Base-by-base conservation (phyloP, 1,140 invertebrate genomes). In the Bemisia tabaci region DNA sequence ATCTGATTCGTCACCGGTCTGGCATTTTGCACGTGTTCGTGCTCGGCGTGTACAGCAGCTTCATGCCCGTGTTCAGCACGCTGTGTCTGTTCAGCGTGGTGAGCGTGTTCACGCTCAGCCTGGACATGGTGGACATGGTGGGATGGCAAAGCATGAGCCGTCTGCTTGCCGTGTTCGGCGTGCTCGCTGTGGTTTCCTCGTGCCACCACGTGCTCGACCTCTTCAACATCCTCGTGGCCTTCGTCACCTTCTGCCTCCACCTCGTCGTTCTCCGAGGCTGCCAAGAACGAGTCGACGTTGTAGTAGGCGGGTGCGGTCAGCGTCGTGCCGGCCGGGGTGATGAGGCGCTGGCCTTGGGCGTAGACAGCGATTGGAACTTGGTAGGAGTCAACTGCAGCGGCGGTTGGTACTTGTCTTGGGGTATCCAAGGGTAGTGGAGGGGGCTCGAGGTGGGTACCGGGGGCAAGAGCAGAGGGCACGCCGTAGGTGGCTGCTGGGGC, bases 301-400 rank as follows among this genome's bases (percentile, higher is more conserved):
- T 48, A 48, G 17, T 48, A 48, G 5, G 33, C 5, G 33, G 23
- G 60, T 61, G 60, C 60, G 11, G 1, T 65, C 63, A 21, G 59
- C 59, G 22, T 59, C 63, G 39, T 67, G 65, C 12, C 39, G 22
- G 23, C 62, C 26, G 60, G 27, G 17, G 17, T 48, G 58, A 65
- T 11, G 48, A 17, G n/a, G 22, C 59, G 27, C 60, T 59, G 26
- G 5, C 48, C 5, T 48, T 48, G 33, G 17, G 33, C 5, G 17
- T 48, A 48, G 33, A 5, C 17, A 9, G 5, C 5, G 5, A 48
- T 17, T 9, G 33, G 33, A 5, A 48, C 33, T 48, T 48, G 33
- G 17, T 48, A 48, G 5, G 33, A 48, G 33, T 48, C 17, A 9
- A 48, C 17, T 9, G 33, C 5, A 48, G 33, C 5, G 5, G 33